Evolutionary conservation across 2,113 vertebrate species (phyloP).

Genomic region (Phylloscopus trochilus): DNA sequence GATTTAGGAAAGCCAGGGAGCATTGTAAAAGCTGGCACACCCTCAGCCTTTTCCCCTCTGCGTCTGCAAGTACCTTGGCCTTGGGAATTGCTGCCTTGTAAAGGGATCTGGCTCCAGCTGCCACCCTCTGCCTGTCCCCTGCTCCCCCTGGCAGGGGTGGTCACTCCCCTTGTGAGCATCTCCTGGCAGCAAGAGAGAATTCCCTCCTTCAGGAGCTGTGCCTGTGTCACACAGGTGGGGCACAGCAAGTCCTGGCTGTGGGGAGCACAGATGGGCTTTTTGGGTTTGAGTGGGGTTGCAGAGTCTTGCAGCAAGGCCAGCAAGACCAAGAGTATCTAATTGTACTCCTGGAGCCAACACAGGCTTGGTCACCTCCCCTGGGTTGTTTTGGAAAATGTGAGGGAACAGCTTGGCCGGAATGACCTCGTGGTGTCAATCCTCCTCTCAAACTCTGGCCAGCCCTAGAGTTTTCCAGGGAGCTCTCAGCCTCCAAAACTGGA

Average conservation of each 20-base stretch:
- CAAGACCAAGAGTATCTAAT: accelerated
- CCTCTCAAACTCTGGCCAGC: not conserved
- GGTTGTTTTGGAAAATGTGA: not conserved
- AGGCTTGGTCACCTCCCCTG: not conserved
- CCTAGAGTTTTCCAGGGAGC: not conserved
- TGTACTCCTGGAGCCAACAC: not conserved
- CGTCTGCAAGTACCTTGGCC: not conserved
- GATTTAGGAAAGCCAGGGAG: not conserved
- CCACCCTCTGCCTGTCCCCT: not conserved
- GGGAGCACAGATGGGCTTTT: not conserved
- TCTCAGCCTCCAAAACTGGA: not conserved
- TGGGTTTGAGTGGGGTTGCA: not conserved
- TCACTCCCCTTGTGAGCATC: accelerated
- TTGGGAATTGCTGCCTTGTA: not conserved
- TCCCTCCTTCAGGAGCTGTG: not conserved
- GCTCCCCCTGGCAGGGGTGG: not conserved
- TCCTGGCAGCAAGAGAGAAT: not conserved
- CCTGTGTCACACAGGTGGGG: not conserved
- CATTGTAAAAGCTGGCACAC: not conserved
- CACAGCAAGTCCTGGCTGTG: not conserved
- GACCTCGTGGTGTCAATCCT: not conserved
- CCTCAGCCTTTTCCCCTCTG: not conserved
- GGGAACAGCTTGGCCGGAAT: not conserved
- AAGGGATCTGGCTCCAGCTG: not conserved
- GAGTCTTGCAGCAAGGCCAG: not conserved